Evolutionary conservation across 2,113 vertebrate genomes (phyloP).

Genomic region (Psilopsiagon aurifrons): DNA sequence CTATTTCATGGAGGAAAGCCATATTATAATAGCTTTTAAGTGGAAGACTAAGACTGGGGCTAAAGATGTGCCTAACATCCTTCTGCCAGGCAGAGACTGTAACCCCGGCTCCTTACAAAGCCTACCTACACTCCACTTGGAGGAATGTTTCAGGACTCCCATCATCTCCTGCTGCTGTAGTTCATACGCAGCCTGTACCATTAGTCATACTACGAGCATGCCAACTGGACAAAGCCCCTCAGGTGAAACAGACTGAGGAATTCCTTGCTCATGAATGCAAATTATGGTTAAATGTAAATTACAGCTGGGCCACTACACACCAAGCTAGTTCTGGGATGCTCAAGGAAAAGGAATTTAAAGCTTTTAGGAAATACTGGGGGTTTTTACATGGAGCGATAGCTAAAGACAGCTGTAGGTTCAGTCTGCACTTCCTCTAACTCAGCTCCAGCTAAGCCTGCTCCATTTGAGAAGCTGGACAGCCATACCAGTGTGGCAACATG

Average conservation of each 20-base stretch:
- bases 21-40: background rate
- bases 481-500: background rate
- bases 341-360: background rate
- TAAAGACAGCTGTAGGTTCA: background rate
- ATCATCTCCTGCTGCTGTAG: background rate
- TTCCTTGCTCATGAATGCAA: conserved; percentile 29
- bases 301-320: background rate
- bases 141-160: background rate
- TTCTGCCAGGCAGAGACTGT: background rate
- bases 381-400: background rate
- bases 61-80: background rate
- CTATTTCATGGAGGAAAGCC: background rate
- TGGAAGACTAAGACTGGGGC: background rate
- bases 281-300: conserved; percentile 29
- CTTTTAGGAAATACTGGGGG: background rate
- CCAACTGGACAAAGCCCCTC: conserved; percentile 41
- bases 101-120: background rate
- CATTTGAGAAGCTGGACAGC: background rate
- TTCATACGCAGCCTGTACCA: background rate
- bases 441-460: background rate
- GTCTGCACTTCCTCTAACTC: background rate
- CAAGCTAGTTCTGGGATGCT: background rate
- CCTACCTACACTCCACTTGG: background rate
- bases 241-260: conserved; percentile 53
- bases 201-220: conserved; percentile 14